Conservation (phyloP, 30 jellyfish, hydroid and myxozoan species). For the Cassiopea xamachana region DNA sequence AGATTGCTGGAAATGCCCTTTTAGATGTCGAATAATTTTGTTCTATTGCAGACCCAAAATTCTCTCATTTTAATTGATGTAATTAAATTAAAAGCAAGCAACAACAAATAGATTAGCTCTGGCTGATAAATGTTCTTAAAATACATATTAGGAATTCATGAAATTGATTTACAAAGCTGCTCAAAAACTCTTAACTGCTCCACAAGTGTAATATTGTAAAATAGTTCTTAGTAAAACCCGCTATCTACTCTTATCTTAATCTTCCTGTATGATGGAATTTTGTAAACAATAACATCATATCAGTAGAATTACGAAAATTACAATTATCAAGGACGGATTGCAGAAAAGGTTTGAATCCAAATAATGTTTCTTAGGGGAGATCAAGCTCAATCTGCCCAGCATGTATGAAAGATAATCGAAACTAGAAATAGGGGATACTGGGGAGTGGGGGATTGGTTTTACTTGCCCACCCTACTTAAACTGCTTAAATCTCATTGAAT, state of each 20-base stretch:
- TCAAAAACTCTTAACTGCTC: no score
- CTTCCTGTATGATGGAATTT: not conserved
- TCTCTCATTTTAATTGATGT: no score
- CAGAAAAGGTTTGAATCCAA: no score
- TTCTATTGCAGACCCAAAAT: no score
- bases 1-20: no score
- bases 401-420: conserved; percentile 3
- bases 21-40: not conserved
- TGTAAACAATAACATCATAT: no score
- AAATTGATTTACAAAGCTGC: conserved; percentile 6
- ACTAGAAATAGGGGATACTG: conserved; percentile 25
- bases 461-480: no score
- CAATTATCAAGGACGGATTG: no score
- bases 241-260: not conserved
- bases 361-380: not conserved
- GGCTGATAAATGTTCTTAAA: not conserved
- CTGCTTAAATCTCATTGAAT: no score
- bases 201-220: no score
- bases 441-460: conserved; percentile 5
- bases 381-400: not conserved
- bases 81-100: no score
- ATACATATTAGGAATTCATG: not conserved
- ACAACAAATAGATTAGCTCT: not conserved
- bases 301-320: no score
- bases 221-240: not conserved